Conservation (phyloP, 2,888 invertebrate genomes). For the Salticus scenicus region DNA sequence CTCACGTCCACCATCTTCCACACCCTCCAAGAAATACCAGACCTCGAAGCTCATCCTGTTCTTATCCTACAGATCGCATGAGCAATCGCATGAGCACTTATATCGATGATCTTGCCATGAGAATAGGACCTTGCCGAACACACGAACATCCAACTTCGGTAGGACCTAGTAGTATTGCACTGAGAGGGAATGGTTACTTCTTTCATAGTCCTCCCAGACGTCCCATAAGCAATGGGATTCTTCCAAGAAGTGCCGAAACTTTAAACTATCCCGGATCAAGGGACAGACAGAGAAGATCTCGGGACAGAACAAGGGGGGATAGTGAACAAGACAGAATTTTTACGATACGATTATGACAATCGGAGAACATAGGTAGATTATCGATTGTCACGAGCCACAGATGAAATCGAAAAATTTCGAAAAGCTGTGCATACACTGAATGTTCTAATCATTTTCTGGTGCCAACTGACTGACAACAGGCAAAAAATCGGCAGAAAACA, state of each 20-base stretch:
- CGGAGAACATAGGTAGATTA: slow-evolving; percentile 25
- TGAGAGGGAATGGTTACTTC: slow-evolving; percentile 25
- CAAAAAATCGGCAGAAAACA: neutral
- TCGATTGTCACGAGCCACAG: slow-evolving; percentile 46
- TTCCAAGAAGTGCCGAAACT: slow-evolving; percentile 2
- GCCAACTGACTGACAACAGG: slow-evolving; percentile 17
- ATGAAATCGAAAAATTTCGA: neutral
- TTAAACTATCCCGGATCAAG: slow-evolving; percentile 14
- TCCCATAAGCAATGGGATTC: slow-evolving; percentile 17
- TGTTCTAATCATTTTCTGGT: slow-evolving; percentile 14
- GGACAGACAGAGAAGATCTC: slow-evolving; percentile 37
- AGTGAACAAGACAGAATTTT: slow-evolving; percentile 49
- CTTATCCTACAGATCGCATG: slow-evolving; percentile 54
- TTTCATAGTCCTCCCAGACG: slow-evolving; percentile 47
- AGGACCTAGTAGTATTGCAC: neutral
- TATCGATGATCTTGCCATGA: slow-evolving; percentile 42
- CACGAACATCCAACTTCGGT: slow-evolving; percentile 32
- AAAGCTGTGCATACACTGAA: neutral
- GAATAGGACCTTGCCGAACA: slow-evolving; percentile 23
- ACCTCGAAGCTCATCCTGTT: slow-evolving; percentile 48
- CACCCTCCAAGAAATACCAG: neutral
- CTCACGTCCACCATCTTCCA: neutral
- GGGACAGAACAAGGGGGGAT: slow-evolving; percentile 49
- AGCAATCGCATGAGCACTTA: slow-evolving; percentile 32
- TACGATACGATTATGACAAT: slow-evolving; percentile 63